Evolutionary conservation across 2,797 vertebrate species (phyloP), one percentile per base, ranked within the genome.

Genomic region (Manis crassicaudata): DNA sequence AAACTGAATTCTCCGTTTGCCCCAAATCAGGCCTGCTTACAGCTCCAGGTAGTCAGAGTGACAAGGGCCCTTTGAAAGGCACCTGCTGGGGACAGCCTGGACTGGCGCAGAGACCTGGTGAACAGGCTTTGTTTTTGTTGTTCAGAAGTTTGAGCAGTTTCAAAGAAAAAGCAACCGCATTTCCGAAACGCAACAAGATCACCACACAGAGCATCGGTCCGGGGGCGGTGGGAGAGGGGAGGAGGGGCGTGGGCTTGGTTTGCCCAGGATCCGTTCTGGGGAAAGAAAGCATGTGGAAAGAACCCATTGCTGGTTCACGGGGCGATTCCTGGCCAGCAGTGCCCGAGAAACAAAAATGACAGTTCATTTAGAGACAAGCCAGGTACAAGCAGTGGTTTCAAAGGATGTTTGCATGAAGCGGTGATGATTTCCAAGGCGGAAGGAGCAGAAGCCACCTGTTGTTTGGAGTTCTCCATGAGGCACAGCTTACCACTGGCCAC

Each of bases 331-430:
- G 60, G 89, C 84, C 98, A 94, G 97, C 97, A 70, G 96, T 86
- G 72, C 58, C 73, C 35, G 87, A 97, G 97, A 96, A 97, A 63
- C 52, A 70, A 60, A 97, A 98, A 93, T 88, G 91, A 96, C 76
- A 93, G 67, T 27, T 88, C 46, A 37, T 85, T 95, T 54, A 97
- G 96, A 98, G 95, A 97, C 75, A 93, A 95, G 95, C 91, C 76
- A 32, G 82, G 96, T 92, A 86, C 96, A 89, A 95, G 96, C 32
- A 94, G 90, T 72, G 88, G 40, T 86, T 32, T 46, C 96, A 98
- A 97, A 97, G 96, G 81, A 90, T 94, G 95, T 82, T 96, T 97
- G 94, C 68, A 93, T 80, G 92, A 81, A 90, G 80, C 7, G 25
- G 67, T 72, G 62, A 70, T 29, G 27, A 40, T 86, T 95, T 94